phyloP scores from a whole-genome alignment of 2,797 vertebrate genomes.

The Rhincodon typus region DNA sequence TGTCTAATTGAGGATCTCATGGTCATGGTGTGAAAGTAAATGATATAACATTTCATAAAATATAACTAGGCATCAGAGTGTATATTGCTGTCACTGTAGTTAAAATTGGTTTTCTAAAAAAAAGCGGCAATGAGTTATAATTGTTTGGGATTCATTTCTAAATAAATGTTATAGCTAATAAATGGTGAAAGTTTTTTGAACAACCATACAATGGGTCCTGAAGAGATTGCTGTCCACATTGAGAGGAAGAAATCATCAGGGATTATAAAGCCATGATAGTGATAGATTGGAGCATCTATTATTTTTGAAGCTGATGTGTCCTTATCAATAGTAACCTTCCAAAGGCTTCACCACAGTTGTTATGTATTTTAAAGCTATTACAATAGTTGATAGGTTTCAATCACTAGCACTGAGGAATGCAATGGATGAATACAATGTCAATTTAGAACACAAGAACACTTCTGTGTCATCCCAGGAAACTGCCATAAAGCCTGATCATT shows the following conservation, averaged over 20 bases:
- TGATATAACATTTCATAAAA: neutral
- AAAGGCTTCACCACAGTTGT: slow-evolving; percentile 16
- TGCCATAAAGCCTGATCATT: slow-evolving; percentile 80
- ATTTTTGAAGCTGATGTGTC: neutral
- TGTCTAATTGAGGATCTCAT: neutral
- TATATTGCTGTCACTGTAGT: neutral
- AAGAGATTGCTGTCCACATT: neutral
- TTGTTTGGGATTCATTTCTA: neutral
- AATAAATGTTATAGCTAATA: slow-evolving; percentile 10
- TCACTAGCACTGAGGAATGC: slow-evolving; percentile 25
- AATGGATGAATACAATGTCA: slow-evolving; percentile 40
- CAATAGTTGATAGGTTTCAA: slow-evolving; percentile 13
- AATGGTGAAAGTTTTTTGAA: neutral
- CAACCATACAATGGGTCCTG: neutral
- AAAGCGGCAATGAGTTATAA: neutral
- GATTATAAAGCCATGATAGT: slow-evolving; percentile 17
- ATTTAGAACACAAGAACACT: slow-evolving; percentile 78
- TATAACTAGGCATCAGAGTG: neutral
- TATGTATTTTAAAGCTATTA: neutral
- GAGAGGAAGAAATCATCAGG: neutral
- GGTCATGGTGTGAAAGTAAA: neutral
- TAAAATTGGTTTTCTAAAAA: neutral
- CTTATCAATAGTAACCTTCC: neutral
- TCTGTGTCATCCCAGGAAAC: slow-evolving; percentile 87
- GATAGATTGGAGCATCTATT: neutral